Conservation (phyloP, 2,888 invertebrate species). For the Congeria kusceri region DNA sequence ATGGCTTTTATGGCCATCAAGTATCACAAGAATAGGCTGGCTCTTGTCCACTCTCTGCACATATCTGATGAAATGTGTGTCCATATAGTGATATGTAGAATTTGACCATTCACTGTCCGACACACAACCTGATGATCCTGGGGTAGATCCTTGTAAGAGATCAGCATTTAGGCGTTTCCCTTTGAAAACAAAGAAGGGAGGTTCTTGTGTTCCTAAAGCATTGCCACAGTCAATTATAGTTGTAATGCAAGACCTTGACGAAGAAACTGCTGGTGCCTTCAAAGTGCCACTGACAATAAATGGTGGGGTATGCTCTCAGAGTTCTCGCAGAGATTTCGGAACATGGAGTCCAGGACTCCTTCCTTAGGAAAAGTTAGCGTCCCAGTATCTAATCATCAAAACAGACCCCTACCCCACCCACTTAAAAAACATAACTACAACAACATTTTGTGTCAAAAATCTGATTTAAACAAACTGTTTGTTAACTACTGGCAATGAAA, state of each 20-base stretch:
- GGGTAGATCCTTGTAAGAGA: slow-evolving; percentile 4
- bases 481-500: no score
- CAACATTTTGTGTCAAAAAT: no score
- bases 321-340: no score
- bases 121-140: slow-evolving; percentile 13
- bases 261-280: slow-evolving; percentile 15
- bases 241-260: slow-evolving; percentile 15
- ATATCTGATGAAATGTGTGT: slow-evolving; percentile 20
- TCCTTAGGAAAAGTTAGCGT: no score
- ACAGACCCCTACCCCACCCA: no score
- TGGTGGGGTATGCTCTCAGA: slow-evolving; percentile 19
- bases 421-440: no score
- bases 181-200: slow-evolving; percentile 21
- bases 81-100: neutral
- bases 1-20: slow-evolving; percentile 32
- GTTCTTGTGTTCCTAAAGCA: slow-evolving; percentile 8
- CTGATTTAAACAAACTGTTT: no score
- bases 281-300: slow-evolving; percentile 14
- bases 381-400: no score
- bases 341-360: no score
- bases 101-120: slow-evolving; percentile 25
- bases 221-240: slow-evolving; percentile 17
- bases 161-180: slow-evolving; percentile 22
- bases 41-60: slow-evolving; percentile 1
- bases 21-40: slow-evolving; percentile 18